Percentiles rank a stretch among this genome's conserved stretches.
Evolutionary conservation across 1,140 invertebrate genomes (phyloP).

Genomic region (Triops cancriformis): DNA sequence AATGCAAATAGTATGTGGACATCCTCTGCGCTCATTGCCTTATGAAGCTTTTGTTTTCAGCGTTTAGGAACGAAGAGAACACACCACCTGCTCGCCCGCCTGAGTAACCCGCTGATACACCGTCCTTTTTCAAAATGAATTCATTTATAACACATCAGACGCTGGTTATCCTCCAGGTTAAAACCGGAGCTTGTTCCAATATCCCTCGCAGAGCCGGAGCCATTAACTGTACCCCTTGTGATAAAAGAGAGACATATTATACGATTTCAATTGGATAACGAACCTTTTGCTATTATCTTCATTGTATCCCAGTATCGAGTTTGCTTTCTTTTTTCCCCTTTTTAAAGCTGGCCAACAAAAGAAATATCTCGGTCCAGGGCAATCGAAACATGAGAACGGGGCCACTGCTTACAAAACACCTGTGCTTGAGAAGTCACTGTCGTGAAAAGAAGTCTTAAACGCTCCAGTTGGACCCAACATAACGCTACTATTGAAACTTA

Average conservation of each 20-base stretch:
- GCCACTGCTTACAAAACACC: conserved; percentile 4
- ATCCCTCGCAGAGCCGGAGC: neutral
- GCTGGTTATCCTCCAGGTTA: neutral
- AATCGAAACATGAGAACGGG: neutral
- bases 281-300: neutral
- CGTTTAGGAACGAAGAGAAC: neutral
- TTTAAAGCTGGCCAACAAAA: neutral
- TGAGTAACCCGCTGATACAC: neutral
- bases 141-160: neutral
- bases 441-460: neutral
- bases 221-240: neutral
- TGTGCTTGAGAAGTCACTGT: neutral
- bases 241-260: neutral
- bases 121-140: neutral
- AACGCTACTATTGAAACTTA: neutral
- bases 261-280: neutral
- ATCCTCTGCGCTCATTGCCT: neutral
- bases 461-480: conserved; percentile 4
- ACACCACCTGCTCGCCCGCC: conserved; percentile 11
- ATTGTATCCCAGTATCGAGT: neutral
- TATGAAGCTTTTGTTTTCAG: neutral
- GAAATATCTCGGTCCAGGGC: neutral
- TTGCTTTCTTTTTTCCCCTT: neutral
- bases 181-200: neutral
- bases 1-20: conserved; percentile 1